Percentiles rank a stretch among this genome's conserved stretches.
phyloP scores from a whole-genome alignment of 2,113 vertebrate genomes.

The Sylvilagus bachmani region DNA sequence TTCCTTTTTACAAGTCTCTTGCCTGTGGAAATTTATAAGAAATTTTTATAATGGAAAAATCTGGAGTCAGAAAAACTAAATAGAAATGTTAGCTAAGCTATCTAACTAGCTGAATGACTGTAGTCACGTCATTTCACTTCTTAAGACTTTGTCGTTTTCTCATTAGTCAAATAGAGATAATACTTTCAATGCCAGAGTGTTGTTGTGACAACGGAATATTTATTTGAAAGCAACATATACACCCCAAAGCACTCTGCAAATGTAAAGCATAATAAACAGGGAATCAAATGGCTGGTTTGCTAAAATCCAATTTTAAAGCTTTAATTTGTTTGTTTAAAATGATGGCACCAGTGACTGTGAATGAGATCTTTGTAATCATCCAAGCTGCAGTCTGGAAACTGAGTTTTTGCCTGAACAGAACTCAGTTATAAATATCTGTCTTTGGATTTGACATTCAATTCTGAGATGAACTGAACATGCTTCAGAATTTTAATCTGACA shows the following conservation, averaged over 20 bases:
- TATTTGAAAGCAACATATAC: slow-evolving; percentile 51
- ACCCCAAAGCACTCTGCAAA: slow-evolving; percentile 48
- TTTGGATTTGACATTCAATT: slow-evolving; percentile 80
- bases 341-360: neutral
- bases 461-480: slow-evolving; percentile 70
- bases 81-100: slow-evolving; percentile 13
- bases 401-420: slow-evolving; percentile 66
- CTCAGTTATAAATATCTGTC: slow-evolving; percentile 77
- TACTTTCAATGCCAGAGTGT: neutral
- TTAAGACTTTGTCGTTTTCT: neutral
- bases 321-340: slow-evolving; percentile 78
- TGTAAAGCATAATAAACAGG: slow-evolving; percentile 64
- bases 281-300: slow-evolving; percentile 60
- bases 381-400: slow-evolving; percentile 6
- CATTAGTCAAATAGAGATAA: neutral
- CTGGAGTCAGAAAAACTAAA: neutral
- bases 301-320: slow-evolving; percentile 65
- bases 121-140: neutral
- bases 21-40: neutral
- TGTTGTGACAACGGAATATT: slow-evolving; percentile 33
- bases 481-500: slow-evolving; percentile 82
- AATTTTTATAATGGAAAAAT: slow-evolving; percentile 18
- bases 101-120: neutral
- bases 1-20: slow-evolving; percentile 34
- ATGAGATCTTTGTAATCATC: slow-evolving; percentile 42